phyloP scores from a whole-genome alignment of 2,888 invertebrate species.

The Yponomeuta malinellus region DNA sequence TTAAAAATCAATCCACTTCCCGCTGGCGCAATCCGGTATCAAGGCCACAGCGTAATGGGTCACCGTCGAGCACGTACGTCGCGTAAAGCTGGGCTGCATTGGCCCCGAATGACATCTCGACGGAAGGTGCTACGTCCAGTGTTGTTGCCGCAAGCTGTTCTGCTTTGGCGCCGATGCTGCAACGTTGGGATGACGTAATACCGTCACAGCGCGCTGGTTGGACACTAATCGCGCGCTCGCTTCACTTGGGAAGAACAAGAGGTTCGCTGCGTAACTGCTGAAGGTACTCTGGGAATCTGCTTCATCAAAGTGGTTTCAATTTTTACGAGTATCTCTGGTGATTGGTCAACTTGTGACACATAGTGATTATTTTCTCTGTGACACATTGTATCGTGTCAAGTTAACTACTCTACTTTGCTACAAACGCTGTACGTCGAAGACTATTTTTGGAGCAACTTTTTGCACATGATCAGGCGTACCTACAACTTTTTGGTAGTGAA shows the following conservation, averaged over 20 bases:
- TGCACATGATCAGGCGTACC: not conserved
- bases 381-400: no score
- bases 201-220: not conserved
- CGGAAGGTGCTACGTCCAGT: constrained; percentile 29
- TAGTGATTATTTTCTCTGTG: no score
- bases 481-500: not conserved
- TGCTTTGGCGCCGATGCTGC: constrained; percentile 38
- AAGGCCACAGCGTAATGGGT: constrained; percentile 8
- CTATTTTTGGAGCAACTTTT: no score
- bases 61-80: not conserved
- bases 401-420: no score
- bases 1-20: not conserved
- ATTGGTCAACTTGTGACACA: no score
- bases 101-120: not conserved
- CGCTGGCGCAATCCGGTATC: constrained; percentile 1
- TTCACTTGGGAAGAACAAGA: not conserved
- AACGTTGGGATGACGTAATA: constrained; percentile 28
- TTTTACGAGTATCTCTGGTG: no score
- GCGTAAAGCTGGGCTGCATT: not conserved
- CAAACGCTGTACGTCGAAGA: no score
- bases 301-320: no score
- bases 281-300: not conserved
- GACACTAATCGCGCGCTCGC: not conserved
- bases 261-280: not conserved
- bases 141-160: constrained; percentile 42